Percentiles rank a stretch among this genome's conserved stretches.
These are phyloP conservation scores for Erebia epiphron DNA, from an alignment of 2,888 invertebrate genomes.

Conservation along the genomic window DNA sequence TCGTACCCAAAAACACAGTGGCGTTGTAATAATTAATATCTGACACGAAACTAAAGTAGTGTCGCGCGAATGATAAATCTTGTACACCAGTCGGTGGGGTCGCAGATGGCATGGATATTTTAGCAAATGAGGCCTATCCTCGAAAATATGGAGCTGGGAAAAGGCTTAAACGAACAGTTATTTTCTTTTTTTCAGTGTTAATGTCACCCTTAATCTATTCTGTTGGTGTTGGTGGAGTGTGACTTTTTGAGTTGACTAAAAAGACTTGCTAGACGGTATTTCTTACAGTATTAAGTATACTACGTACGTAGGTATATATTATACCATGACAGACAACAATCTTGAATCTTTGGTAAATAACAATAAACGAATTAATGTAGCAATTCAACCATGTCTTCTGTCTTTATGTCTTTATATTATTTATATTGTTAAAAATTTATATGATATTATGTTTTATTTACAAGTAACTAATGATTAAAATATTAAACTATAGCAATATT, in stretches of 20 bases:
- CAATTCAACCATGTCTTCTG: too few species aligned
- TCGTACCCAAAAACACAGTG: constrained; percentile 22
- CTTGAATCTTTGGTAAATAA: too few species aligned
- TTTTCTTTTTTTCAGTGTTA: not conserved
- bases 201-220: not conserved
- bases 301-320: too few species aligned
- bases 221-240: not conserved
- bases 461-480: too few species aligned
- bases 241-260: not conserved
- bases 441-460: too few species aligned
- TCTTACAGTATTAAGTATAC: too few species aligned
- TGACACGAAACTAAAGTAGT: constrained; percentile 45
- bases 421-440: too few species aligned
- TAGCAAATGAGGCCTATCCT: constrained; percentile 74
- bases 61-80: constrained; percentile 64
- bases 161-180: constrained; percentile 16
- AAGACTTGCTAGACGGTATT: not conserved
- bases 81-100: constrained; percentile 64
- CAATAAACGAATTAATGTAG: too few species aligned
- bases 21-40: constrained; percentile 39
- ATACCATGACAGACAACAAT: too few species aligned
- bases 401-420: too few species aligned
- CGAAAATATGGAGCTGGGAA: constrained; percentile 55
- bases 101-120: constrained; percentile 76
- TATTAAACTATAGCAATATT: too few species aligned